phyloP scores from a whole-genome alignment of 2,888 invertebrate species.

The Leptinotarsa haldemani region DNA sequence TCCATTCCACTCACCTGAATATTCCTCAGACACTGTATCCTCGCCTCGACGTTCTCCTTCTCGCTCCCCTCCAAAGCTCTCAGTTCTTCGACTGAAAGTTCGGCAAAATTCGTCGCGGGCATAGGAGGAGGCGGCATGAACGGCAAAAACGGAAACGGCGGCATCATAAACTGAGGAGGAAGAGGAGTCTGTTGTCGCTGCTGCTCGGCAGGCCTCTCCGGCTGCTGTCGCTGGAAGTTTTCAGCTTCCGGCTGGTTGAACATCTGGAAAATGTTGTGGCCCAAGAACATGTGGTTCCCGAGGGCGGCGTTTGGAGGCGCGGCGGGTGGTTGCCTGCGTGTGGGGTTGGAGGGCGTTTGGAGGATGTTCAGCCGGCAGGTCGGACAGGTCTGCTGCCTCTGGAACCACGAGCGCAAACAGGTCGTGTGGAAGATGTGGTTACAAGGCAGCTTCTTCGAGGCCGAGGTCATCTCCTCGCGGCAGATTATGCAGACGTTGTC shows the following conservation, averaged over 20 bases:
- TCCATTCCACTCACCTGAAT: conserved; percentile 67
- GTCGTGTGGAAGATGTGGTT: conserved; percentile 99
- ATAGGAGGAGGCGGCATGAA: conserved; percentile 79
- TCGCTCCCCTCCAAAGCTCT: conserved; percentile 89
- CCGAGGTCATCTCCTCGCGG: conserved; percentile 78
- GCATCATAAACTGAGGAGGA: conserved; percentile 64
- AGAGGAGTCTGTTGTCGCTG: conserved; percentile 22
- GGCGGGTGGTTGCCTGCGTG: conserved; percentile 45
- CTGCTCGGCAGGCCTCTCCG: conserved; percentile 7
- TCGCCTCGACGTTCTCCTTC: conserved; percentile 88
- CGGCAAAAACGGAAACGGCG: conserved; percentile 69
- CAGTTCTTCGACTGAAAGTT: conserved; percentile 85
- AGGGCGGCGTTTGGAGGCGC: conserved; percentile 46
- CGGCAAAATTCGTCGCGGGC: conserved; percentile 80
- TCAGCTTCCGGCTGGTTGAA: conserved; percentile 48
- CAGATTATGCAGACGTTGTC: conserved; percentile 99
- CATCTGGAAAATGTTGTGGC: conserved; percentile 58
- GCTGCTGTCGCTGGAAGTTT: conserved; percentile 52
- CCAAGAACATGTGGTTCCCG: conserved; percentile 53
- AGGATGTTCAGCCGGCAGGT: conserved; percentile 94
- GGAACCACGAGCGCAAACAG: conserved; percentile 98
- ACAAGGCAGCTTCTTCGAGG: conserved; percentile 96
- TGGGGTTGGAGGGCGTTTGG: conserved; percentile 57
- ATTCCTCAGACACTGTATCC: conserved; percentile 83
- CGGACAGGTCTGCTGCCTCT: conserved; percentile 99